Evolutionary conservation across 2,113 vertebrate species (phyloP), one percentile per base, ranked within the genome.

Genomic region (Melozone crissalis): DNA sequence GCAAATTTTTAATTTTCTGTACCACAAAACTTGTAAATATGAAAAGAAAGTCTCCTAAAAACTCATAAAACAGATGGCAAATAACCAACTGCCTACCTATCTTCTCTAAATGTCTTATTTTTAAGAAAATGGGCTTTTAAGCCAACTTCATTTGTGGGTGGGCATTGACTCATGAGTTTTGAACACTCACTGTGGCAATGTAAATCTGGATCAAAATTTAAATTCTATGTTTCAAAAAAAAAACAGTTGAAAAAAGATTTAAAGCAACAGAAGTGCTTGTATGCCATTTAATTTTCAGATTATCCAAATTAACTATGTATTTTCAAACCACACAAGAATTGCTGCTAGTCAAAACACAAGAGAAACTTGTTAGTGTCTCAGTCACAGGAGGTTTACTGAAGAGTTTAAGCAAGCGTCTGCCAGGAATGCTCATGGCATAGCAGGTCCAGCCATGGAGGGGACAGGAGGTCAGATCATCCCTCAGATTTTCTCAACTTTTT

Each of bases 101-200:
- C 73, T 52, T 95, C 58, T 92, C 86, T 47, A 94, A 94, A 94
- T 86, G 82, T 88, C 92, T 97, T 95, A 86, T 96, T 97, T 96
- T 97, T 96, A 96, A 94, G 92, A 93, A 96, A 92, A 90, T 68
- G 49, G 76, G 83, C 76, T 97, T 93, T 90, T 81, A 91, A 96
- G 76, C 44, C 90, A 93, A 59, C 39, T 95, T 77, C 43, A 46
- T 77, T 90, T 94, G 95, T 97, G 93, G 87, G 96, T 86, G 95
- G 84, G 85, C 65, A 96, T 47, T 96, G 95, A 96, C 88, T 96
- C 93, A 95, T 58, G 72, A 90, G 65, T 96, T 96, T 90, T 92
- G 72, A 93, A 93, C 61, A 41, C n/a, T 89, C 69, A 90, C 65
- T 74, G 72, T 92, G 72, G 76, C 85, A 89, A 61, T 46, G 73